phyloP scores from a whole-genome alignment of 2,113 vertebrate species.

The Tricholaema leucomelas region DNA sequence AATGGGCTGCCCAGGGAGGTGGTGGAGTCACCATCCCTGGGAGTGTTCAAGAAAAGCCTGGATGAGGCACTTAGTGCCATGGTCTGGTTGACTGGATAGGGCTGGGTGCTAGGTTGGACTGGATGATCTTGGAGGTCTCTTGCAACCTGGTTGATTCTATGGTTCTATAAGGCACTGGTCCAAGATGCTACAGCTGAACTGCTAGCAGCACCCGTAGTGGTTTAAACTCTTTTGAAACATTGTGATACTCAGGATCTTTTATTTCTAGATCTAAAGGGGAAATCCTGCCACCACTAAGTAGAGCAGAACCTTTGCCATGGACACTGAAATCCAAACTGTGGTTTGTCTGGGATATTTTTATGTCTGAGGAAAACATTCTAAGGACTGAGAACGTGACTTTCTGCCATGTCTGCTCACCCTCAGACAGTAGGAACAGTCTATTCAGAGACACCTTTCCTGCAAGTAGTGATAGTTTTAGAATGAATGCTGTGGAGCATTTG shows the following conservation, averaged over 20 bases:
- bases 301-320: neutral
- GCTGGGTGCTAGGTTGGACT: too few species aligned
- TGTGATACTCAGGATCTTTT: neutral
- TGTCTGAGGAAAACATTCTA: neutral
- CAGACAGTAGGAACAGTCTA: neutral
- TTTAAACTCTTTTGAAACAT: neutral
- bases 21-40: too few species aligned
- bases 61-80: too few species aligned
- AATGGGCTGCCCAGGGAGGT: too few species aligned
- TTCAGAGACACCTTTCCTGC: neutral
- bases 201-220: neutral
- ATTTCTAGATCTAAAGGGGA: neutral
- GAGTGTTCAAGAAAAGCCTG: too few species aligned
- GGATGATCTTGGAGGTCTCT: too few species aligned
- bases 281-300: neutral
- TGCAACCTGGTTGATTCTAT: too few species aligned
- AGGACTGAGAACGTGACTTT: neutral
- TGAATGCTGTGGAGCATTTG: neutral
- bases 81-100: too few species aligned
- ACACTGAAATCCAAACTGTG: neutral
- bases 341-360: neutral
- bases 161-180: neutral
- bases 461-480: neutral
- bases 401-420: neutral
- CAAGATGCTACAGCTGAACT: neutral